Percentiles rank a stretch among this genome's conserved stretches.
These are phyloP conservation scores for Neocloeon triangulifer DNA, from an alignment of 1,140 invertebrate genomes.

Conservation along the genomic window DNA sequence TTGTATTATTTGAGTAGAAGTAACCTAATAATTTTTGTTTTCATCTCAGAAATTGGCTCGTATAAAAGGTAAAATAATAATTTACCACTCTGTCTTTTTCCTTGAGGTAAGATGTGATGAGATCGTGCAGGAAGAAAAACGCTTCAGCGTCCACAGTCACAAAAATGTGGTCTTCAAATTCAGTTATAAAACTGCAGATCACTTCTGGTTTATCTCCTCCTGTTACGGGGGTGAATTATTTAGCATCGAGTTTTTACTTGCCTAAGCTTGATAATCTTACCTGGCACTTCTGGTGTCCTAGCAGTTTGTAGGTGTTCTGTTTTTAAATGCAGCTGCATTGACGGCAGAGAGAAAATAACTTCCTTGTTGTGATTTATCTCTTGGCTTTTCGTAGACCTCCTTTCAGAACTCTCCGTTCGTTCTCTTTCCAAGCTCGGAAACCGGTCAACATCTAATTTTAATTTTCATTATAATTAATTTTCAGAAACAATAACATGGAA, in stretches of 20 bases:
- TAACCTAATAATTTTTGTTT: neutral
- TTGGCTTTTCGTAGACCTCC: constrained; percentile 27
- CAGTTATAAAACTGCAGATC: constrained; percentile 90
- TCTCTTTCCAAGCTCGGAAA: constrained; percentile 69
- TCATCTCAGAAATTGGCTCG: neutral
- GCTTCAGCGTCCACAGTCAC: constrained; percentile 95
- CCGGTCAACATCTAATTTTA: constrained; percentile 51
- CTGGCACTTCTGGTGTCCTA: constrained; percentile 40
- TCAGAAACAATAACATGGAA: neutral
- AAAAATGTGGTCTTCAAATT: constrained; percentile 96
- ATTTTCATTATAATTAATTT: constrained; percentile 2
- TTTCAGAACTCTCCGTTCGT: constrained; percentile 20
- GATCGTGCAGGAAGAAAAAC: constrained; percentile 91
- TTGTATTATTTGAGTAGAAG: constrained; percentile 1
- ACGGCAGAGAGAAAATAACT: constrained; percentile 86
- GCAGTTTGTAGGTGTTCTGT: constrained; percentile 71
- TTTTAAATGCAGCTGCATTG: constrained; percentile 76
- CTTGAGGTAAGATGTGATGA: constrained; percentile 86
- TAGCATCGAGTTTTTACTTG: neutral
- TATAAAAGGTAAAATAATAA: constrained; percentile 7
- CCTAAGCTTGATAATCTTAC: constrained; percentile 17
- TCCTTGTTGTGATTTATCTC: constrained; percentile 78
- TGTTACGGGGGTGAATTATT: no score
- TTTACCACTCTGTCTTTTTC: constrained; percentile 69
- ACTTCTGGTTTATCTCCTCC: constrained; percentile 75